Conservation (phyloP, 2,797 vertebrate genomes). For the Argya squamiceps region DNA sequence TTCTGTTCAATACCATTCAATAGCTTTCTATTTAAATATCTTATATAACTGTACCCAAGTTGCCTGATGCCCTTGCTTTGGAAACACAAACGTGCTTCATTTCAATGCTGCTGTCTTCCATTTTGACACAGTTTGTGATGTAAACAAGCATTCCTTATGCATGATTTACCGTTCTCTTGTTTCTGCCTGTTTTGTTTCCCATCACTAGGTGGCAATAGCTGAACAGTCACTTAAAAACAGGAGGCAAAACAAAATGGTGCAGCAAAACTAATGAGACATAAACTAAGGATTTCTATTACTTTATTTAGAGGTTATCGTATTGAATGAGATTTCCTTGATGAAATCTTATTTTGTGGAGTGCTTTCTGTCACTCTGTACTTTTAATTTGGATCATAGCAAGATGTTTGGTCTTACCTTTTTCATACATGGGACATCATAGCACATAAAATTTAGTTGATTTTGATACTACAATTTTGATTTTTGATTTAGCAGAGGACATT, state of each 20-base stretch:
- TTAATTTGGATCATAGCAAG: neutral
- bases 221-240: neutral
- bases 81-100: neutral
- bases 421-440: neutral
- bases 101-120: neutral
- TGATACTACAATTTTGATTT: neutral
- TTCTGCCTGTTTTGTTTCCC: conserved; percentile 7
- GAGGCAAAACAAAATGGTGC: conserved; percentile 32
- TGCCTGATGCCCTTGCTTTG: neutral
- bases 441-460: neutral
- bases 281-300: neutral
- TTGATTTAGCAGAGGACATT: neutral
- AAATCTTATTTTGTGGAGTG: neutral
- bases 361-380: neutral
- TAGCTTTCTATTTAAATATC: neutral
- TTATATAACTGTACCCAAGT: neutral
- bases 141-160: neutral
- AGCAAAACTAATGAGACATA: neutral
- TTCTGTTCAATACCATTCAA: neutral
- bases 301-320: neutral
- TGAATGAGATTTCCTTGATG: neutral
- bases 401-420: neutral
- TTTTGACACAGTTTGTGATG: neutral
- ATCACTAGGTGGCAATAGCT: conserved; percentile 67
- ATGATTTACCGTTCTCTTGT: neutral